Conservation (phyloP, 2,888 invertebrate species). For the Zaprionus obscuricornis region DNA sequence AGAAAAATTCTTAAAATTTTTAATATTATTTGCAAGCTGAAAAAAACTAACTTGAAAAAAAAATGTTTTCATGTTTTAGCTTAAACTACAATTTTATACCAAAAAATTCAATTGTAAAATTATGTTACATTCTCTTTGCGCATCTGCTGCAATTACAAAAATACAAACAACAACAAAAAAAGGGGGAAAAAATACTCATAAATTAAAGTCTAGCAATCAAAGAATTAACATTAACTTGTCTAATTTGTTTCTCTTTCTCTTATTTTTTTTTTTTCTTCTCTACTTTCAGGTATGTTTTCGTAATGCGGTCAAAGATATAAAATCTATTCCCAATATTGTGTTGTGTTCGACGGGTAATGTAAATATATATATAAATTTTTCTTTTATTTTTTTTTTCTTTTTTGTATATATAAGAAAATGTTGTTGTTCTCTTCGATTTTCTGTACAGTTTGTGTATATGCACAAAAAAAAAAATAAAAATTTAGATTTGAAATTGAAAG, state of each 20-base stretch:
- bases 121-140: no score
- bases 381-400: conserved; percentile 5
- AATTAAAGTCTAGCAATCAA: no score
- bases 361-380: not conserved
- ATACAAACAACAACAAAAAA: no score
- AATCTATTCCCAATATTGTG: conserved; percentile 26
- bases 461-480: conserved; percentile 29
- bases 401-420: conserved; percentile 13
- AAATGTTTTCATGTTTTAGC: no score
- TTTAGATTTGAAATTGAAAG: conserved; percentile 41
- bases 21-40: no score
- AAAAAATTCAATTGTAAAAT: no score
- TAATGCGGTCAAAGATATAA: conserved; percentile 45
- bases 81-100: no score
- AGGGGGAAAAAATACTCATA: no score
- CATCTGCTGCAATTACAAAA: no score
- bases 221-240: conserved; percentile 10
- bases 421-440: conserved; percentile 3
- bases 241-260: not conserved
- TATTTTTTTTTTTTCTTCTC: conserved; percentile 10
- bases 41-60: no score
- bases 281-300: conserved; percentile 61
- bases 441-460: conserved; percentile 6
- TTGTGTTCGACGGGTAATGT: conserved; percentile 61
- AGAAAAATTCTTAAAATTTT: no score